phyloP scores from a whole-genome alignment of 2,888 invertebrate genomes.

The Drosophila birchii region DNA sequence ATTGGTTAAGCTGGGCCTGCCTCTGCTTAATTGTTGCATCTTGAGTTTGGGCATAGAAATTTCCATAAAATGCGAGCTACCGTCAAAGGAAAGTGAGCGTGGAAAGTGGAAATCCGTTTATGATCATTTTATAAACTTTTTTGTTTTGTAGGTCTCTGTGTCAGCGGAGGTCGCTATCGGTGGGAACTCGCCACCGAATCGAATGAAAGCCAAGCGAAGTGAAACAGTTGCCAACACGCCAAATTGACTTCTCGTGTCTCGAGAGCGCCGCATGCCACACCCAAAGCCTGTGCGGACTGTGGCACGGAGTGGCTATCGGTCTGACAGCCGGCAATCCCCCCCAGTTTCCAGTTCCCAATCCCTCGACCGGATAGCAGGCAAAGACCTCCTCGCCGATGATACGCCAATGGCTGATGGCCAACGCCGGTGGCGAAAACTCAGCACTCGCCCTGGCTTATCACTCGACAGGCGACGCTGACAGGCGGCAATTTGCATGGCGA shows the following conservation, averaged over 20 bases:
- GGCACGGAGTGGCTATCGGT: conserved; percentile 25
- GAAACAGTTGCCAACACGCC: conserved; percentile 29
- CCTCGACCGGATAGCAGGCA: conserved; percentile 16
- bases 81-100: conserved; percentile 65
- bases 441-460: conserved; percentile 63
- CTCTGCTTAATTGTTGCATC: conserved; percentile 65
- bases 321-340: conserved; percentile 41
- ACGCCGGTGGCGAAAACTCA: conserved; percentile 66
- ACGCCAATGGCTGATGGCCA: conserved; percentile 37
- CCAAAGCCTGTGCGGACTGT: conserved; percentile 21
- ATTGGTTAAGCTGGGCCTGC: conserved; percentile 56
- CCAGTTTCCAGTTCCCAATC: conserved; percentile 4
- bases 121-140: conserved; percentile 33
- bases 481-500: conserved; percentile 49
- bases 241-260: conserved; percentile 53
- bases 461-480: conserved; percentile 58
- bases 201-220: background rate
- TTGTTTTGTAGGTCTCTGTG: conserved; percentile 39
- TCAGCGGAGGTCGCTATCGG: conserved; percentile 25
- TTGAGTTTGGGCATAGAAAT: conserved; percentile 38
- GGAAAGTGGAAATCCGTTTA: conserved; percentile 62
- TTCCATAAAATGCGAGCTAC: conserved; percentile 68
- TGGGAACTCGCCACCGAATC: conserved; percentile 24
- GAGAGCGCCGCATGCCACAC: conserved; percentile 48
- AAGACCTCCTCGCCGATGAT: conserved; percentile 4